Conservation (phyloP, 2,888 invertebrate genomes). For the Thymelicus sylvestris region DNA sequence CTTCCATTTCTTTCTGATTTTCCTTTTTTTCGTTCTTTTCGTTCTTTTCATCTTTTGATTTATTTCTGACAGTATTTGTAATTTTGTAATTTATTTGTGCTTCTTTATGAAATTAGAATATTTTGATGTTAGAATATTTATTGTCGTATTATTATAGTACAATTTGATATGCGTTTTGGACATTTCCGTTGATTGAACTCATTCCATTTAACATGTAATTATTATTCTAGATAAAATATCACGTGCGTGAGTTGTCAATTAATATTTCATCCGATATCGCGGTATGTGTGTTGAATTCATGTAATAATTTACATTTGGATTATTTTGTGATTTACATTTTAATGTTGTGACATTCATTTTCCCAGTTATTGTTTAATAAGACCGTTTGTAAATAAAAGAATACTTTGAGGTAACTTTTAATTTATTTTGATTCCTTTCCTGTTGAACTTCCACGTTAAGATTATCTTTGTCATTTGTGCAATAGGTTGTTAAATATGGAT, state of each 20-base stretch:
- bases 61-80: conserved; percentile 24
- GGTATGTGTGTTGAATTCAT: conserved; percentile 19
- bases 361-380: conserved; percentile 38
- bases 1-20: conserved; percentile 28
- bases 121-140: conserved; percentile 19
- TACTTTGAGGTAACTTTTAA: background rate
- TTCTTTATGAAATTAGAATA: background rate
- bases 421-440: background rate
- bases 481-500: too few species aligned
- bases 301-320: conserved; percentile 26
- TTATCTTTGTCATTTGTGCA: too few species aligned
- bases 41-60: conserved; percentile 16
- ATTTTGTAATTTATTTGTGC: conserved; percentile 31
- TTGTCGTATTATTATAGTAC: conserved; percentile 33
- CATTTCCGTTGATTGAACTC: conserved; percentile 19
- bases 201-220: conserved; percentile 23
- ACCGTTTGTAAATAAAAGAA: conserved; percentile 66
- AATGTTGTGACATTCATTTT: conserved; percentile 40
- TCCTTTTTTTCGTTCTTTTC: conserved; percentile 26
- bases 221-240: background rate
- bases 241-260: conserved; percentile 42
- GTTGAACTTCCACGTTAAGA: too few species aligned
- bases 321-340: conserved; percentile 27
- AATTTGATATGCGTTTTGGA: conserved; percentile 23
- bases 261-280: conserved; percentile 38